Conservation (phyloP, 1,140 invertebrate genomes). For the Melanaphis sacchari region DNA sequence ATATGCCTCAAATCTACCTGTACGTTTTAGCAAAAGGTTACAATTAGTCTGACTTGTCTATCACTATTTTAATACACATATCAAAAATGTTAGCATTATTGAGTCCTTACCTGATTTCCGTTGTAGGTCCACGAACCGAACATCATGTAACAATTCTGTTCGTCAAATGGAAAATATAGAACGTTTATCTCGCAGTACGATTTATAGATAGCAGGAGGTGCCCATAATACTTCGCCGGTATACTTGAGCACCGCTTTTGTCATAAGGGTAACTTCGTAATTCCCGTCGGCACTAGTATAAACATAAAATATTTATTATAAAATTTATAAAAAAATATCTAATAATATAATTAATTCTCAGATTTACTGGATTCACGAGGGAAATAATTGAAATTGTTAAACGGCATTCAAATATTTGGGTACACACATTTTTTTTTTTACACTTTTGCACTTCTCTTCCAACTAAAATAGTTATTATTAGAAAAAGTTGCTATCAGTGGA, state of each 20-base stretch:
- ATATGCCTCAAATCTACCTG: constrained; percentile 88
- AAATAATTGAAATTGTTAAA: neutral
- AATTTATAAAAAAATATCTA: neutral
- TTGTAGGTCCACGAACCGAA: constrained; percentile 97
- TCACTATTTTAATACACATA: neutral
- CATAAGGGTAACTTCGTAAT: constrained; percentile 97
- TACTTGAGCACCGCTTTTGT: constrained; percentile 92
- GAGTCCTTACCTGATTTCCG: constrained; percentile 75
- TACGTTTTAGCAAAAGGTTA: neutral
- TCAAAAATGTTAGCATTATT: neutral
- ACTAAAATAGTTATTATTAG: neutral
- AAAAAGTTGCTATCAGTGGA: too few species aligned
- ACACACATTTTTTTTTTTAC: too few species aligned
- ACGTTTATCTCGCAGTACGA: constrained; percentile 96
- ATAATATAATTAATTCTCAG: neutral
- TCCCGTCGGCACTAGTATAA: constrained; percentile 83
- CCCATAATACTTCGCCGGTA: constrained; percentile 92
- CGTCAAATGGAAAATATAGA: constrained; percentile 95
- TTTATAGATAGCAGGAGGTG: constrained; percentile 98
- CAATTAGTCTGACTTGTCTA: neutral
- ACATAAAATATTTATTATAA: neutral
- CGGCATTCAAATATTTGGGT: too few species aligned
- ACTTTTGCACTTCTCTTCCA: too few species aligned
- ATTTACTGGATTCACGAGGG: neutral
- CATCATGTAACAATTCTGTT: constrained; percentile 93